These are phyloP conservation scores for Trachelus tabidus DNA, from an alignment of 2,888 invertebrate species.

Conservation along the genomic window DNA sequence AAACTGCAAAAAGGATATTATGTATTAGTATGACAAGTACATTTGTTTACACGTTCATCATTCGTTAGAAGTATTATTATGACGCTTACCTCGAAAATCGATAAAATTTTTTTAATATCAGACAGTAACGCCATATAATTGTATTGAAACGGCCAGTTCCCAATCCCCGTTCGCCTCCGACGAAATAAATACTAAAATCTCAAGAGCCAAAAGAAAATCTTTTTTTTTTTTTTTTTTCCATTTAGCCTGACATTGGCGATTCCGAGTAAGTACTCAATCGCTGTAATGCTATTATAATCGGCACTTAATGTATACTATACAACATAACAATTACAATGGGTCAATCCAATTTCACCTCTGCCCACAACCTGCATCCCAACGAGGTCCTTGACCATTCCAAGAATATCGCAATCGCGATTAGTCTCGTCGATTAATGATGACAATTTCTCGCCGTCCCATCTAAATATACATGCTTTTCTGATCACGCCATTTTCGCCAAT, in stretches of 20 bases:
- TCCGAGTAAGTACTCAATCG: too few relatives aligned
- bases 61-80: too few relatives aligned
- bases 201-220: constrained; percentile 2
- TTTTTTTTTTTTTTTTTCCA: neutral
- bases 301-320: neutral
- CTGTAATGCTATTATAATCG: neutral
- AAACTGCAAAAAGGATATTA: constrained; percentile 30
- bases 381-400: constrained; percentile 26
- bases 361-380: constrained; percentile 46
- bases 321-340: too few relatives aligned
- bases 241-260: too few relatives aligned
- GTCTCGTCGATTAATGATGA: too few relatives aligned
- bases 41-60: too few relatives aligned
- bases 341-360: constrained; percentile 35
- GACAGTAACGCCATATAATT: constrained; percentile 50
- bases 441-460: constrained; percentile 33
- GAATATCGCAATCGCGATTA: neutral
- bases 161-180: constrained; percentile 50
- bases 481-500: neutral
- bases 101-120: constrained; percentile 52
- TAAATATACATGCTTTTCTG: constrained; percentile 32
- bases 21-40: too few relatives aligned
- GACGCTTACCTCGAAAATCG: constrained; percentile 37
- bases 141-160: constrained; percentile 48
- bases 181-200: constrained; percentile 51